Evolutionary conservation across 2,797 vertebrate species (phyloP), one percentile per base, ranked within the genome.

Genomic region (Oryzias sinensis): DNA sequence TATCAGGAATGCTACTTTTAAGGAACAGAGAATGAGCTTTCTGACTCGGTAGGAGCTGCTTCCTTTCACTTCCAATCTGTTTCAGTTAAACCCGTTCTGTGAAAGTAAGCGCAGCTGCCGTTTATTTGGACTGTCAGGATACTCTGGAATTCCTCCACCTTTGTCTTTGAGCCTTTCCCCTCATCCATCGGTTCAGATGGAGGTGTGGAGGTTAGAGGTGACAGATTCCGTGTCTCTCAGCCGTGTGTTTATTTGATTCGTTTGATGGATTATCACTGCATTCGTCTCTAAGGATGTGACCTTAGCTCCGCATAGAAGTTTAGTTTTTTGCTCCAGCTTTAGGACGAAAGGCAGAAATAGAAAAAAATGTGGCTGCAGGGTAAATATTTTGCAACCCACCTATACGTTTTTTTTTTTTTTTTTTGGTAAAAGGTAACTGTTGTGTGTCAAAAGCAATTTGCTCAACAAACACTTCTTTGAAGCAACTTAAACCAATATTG

Each of bases 171-270:
- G 67, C 62, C 54, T 62, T 68, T 65, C 55, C 52, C 59, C 45
- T 48, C 55, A 48, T 79, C 62, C 13, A 41, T 84, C 74, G 52
- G 54, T 49, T 22, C 68, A 56, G 72, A 72, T 61, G 60, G 78
- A 73, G 59, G 52, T 56, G 49, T 16, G 55, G 53, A 77, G 74
- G 80, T 75, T 77, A 83, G 65, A 78, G 75, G 76, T 77, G 72
- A 70, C 25, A 25, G 41, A 72, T 72, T 74, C 54, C 72, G 59
- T 68, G 49, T 60, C 41, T 72, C 63, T 2, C 51, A 47, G 29
- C 53, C 16, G 14, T 55, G 74, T 69, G 65, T 68, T 76, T 67
- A 67, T 37, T 37, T 37, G 54, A 68, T 43, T 49, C 17, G 16
- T 48, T 51, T 67, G 74, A 81, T 77, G 62, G 71, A 72, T 76